Percentiles rank a stretch among this genome's conserved stretches.
phyloP scores from a whole-genome alignment of 2,888 invertebrate genomes.

The Tromatobia lineatoria region DNA sequence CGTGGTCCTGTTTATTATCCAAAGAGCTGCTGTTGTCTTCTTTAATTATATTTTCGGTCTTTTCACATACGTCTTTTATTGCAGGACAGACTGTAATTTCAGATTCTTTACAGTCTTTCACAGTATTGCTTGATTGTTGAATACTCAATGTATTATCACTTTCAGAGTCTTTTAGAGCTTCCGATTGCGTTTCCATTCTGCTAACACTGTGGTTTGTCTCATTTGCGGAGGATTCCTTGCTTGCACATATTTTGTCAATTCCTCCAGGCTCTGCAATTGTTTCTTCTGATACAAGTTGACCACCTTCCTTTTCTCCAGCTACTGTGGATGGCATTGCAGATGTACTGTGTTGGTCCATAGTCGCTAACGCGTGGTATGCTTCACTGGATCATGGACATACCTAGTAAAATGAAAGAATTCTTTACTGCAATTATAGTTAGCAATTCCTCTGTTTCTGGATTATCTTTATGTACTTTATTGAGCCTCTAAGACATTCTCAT shows the following conservation, averaged over 20 bases:
- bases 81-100: neutral
- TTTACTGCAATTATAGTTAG: neutral
- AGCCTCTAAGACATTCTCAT: neutral
- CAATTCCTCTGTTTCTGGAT: neutral
- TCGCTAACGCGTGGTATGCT: neutral
- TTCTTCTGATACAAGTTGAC: constrained; percentile 4
- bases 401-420: constrained; percentile 31
- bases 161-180: neutral
- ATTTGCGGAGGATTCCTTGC: neutral
- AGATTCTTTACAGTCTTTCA: neutral
- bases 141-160: neutral
- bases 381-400: constrained; percentile 54
- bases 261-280: neutral
- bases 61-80: neutral
- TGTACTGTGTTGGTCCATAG: constrained; percentile 53
- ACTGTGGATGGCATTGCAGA: constrained; percentile 1
- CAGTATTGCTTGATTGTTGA: constrained; percentile 7
- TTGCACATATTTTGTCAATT: neutral
- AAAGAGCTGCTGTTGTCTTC: neutral
- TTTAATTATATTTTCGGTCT: neutral
- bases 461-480: neutral
- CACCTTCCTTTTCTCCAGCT: neutral
- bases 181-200: neutral
- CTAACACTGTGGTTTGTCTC: neutral
- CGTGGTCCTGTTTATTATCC: neutral